Percentiles rank a stretch among this genome's conserved stretches.
Evolutionary conservation across 2,888 invertebrate genomes (phyloP).

Genomic region (Tetragonula carbonaria): DNA sequence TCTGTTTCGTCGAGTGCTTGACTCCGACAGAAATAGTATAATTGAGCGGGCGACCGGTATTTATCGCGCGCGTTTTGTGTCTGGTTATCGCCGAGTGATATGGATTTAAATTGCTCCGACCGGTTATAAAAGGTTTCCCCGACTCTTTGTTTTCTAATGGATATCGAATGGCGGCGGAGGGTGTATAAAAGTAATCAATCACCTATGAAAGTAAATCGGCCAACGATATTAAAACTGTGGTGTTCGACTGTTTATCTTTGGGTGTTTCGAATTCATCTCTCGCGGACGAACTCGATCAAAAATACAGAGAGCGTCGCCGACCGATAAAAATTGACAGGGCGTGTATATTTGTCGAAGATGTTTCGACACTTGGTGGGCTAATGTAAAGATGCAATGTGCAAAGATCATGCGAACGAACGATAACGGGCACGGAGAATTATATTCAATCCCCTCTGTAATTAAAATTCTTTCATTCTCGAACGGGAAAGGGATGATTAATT

Average conservation of each 20-base stretch:
- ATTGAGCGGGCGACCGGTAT: slow-evolving; percentile 22
- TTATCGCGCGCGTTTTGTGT: slow-evolving; percentile 18
- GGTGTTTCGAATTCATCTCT: background rate
- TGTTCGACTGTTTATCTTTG: background rate
- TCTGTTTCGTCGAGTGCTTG: background rate
- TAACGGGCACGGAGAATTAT: too few species aligned
- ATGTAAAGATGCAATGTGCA: too few species aligned
- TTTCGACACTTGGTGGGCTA: background rate
- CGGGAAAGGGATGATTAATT: too few species aligned
- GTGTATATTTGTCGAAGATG: background rate
- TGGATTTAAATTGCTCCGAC: background rate
- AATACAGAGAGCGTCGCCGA: background rate
- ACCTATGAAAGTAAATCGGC: slow-evolving; percentile 2
- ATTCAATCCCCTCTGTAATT: too few species aligned
- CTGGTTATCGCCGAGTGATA: background rate
- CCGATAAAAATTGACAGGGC: background rate
- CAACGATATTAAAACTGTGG: background rate
- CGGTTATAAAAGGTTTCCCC: background rate
- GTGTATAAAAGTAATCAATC: slow-evolving; percentile 5
- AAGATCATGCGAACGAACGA: too few species aligned
- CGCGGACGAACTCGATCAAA: background rate
- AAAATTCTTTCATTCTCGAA: too few species aligned
- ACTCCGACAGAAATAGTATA: background rate
- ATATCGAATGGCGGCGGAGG: background rate
- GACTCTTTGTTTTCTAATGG: slow-evolving; percentile 1